These are phyloP conservation scores for Toxostoma redivivum DNA, from an alignment of 2,113 vertebrate genomes.

Conservation along the genomic window DNA sequence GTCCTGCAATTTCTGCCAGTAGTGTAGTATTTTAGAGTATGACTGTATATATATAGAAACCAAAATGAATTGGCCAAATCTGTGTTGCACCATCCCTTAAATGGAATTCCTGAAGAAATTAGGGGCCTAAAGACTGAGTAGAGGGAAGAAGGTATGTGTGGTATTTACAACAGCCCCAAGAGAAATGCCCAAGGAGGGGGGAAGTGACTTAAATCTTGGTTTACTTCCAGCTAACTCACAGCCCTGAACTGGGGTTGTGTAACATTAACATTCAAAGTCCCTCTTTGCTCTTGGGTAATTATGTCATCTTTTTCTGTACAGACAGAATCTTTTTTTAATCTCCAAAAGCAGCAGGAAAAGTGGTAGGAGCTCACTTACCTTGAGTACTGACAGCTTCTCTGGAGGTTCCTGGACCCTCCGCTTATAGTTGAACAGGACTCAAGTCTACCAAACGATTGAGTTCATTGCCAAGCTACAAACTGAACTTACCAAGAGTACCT, in stretches of 20 bases:
- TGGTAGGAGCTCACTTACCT: not conserved
- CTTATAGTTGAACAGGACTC: not conserved
- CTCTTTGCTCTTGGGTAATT: not conserved
- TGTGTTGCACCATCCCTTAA: not conserved
- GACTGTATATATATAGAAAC: not conserved
- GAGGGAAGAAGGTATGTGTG: not conserved
- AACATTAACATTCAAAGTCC: not conserved
- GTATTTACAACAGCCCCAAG: not conserved
- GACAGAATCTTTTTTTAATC: not conserved
- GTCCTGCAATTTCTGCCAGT: not conserved
- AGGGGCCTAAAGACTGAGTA: not conserved
- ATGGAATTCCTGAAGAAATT: constrained; percentile 8
- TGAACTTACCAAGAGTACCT: not conserved
- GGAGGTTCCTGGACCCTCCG: not conserved
- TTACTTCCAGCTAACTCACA: not conserved
- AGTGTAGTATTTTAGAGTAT: not conserved
- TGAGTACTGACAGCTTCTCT: not conserved
- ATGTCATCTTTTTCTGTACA: not conserved
- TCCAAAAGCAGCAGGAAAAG: not conserved
- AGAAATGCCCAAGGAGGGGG: not conserved
- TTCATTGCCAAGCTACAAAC: not conserved
- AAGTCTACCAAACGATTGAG: not conserved
- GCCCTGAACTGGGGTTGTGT: not conserved
- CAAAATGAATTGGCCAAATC: not conserved
- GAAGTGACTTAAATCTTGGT: not conserved